Conservation (phyloP, 1,140 invertebrate genomes). For the Papilio dardanus region DNA sequence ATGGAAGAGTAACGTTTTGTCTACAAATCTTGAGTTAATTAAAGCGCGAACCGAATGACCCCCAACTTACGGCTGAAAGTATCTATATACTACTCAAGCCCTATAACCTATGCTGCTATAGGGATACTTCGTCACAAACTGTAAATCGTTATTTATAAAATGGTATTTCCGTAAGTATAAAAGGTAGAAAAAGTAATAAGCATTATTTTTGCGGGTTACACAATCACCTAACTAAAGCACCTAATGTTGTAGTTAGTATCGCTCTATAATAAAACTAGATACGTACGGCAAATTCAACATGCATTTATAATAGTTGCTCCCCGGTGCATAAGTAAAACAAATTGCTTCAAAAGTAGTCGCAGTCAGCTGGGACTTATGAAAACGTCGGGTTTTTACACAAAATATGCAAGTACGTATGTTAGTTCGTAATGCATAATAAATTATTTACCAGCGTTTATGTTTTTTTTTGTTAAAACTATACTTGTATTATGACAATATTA, state of each 20-base stretch:
- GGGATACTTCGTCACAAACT: background rate
- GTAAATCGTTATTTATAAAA: conserved; percentile 3
- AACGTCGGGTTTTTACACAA: conserved; percentile 28
- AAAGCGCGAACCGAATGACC: background rate
- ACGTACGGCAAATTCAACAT: conserved; percentile 29
- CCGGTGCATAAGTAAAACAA: conserved; percentile 37
- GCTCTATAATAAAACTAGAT: conserved; percentile 33
- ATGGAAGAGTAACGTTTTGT: background rate
- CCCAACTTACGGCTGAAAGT: background rate
- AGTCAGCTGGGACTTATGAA: conserved; percentile 38
- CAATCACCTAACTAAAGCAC: conserved; percentile 1
- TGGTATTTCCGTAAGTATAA: conserved; percentile 5
- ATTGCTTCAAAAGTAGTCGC: conserved; percentile 31
- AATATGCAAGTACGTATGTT: background rate
- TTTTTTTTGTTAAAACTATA: background rate
- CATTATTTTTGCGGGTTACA: conserved; percentile 9
- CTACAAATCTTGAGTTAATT: background rate
- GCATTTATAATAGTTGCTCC: conserved; percentile 37
- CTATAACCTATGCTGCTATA: no score
- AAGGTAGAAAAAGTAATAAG: conserved; percentile 24
- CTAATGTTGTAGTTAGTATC: conserved; percentile 30
- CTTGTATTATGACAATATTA: background rate
- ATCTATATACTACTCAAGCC: background rate
- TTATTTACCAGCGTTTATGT: background rate
- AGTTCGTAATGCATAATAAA: background rate